Conservation (phyloP, 2,113 vertebrate genomes). For the Melanocharis versteri region DNA sequence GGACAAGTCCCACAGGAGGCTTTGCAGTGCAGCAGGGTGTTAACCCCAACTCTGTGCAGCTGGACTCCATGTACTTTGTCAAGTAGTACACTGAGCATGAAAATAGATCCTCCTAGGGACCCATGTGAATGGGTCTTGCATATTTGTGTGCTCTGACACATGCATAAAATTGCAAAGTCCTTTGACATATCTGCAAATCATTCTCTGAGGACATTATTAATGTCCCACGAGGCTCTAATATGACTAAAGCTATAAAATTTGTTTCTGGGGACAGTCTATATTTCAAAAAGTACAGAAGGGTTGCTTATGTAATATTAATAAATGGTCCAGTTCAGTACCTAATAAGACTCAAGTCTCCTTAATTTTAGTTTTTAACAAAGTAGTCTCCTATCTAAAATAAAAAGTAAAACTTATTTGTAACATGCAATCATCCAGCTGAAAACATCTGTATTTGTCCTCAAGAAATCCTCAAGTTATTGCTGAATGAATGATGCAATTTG, state of each 20-base stretch:
- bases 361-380: not conserved
- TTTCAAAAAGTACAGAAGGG: not conserved
- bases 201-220: not conserved
- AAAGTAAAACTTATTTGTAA: not conserved
- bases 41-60: not conserved
- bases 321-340: not conserved
- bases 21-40: not conserved
- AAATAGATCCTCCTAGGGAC: not conserved
- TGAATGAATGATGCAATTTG: not conserved
- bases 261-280: not conserved
- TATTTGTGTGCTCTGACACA: not conserved
- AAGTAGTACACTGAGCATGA: not conserved
- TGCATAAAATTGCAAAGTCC: not conserved
- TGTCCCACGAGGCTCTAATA: not conserved
- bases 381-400: not conserved
- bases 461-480: not conserved
- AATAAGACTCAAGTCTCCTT: not conserved
- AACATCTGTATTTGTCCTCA: not conserved
- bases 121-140: not conserved
- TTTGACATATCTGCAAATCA: not conserved
- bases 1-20: accelerated
- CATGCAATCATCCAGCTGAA: not conserved
- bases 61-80: not conserved
- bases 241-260: not conserved
- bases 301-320: not conserved